Base-by-base conservation (phyloP, 2,888 invertebrate genomes). In the Plebejus anna region DNA sequence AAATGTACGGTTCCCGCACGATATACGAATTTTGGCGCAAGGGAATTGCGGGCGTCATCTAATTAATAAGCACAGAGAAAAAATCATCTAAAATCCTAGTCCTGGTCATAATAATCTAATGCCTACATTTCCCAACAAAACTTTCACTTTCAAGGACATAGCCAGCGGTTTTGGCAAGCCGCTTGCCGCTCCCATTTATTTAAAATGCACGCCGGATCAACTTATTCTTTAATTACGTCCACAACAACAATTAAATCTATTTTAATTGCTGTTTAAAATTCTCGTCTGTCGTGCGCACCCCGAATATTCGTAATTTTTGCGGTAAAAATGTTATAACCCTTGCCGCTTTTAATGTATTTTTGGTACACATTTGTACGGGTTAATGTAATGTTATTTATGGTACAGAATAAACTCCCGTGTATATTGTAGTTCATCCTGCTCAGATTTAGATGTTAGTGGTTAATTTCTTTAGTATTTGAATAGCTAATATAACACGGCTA, bases 251-350 rank as follows among this genome's bases (percentile, higher is more conserved):
- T 71, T 71, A 71, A 71, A 71, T 66, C 66, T 66, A 71, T 71
- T 71, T 71, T 71, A 71, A 71, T 71, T 71, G 71, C 42, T 71
- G 42, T 71, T 71, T 71, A 71, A 71, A 71, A 71, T 71, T 66
- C 66, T 11, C 32, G 66, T 13, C 36, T 66, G 66, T 66, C 66
- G 32, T 16, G 66, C 5, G 66, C 36, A 36, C 66, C 32, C 11
- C 22, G 59, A 59, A 28, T 11, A 28, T 61, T 61, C 61, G 61
- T 28, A 28, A 61, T 61, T 61, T 61, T 61, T 22, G 61, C 11
- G 7, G 28, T 61, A 28, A 9, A 59, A 61, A 61, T 61, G 28
- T 61, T 61, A 61, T 28, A 61, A 55, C 4, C 16, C 55, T 55
- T 55, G 55, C 28, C 22, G 3, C 11, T 61, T 61, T 61, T 9